Evolutionary conservation across 1,140 invertebrate species (phyloP).

Genomic region (Drosophila repletoides): DNA sequence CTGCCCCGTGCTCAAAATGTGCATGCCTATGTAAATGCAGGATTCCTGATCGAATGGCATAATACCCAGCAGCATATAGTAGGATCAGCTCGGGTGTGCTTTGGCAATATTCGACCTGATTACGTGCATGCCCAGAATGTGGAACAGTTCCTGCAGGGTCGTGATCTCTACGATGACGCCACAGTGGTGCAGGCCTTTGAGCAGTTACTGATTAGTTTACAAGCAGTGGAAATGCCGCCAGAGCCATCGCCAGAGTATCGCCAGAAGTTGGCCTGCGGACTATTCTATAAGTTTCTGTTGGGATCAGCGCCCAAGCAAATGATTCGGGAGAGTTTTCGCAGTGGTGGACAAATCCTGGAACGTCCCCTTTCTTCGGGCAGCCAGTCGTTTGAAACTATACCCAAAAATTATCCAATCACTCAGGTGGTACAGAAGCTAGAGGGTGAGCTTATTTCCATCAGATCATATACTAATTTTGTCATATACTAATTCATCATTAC

Average conservation of each 20-base stretch:
- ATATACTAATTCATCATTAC: too few species aligned
- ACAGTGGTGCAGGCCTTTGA: slow-evolving; percentile 46
- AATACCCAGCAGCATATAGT: slow-evolving; percentile 60
- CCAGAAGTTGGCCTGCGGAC: slow-evolving; percentile 84
- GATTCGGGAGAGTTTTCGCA: slow-evolving; percentile 60
- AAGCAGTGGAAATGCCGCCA: slow-evolving; percentile 83
- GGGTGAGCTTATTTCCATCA: too few species aligned
- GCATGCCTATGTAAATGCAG: slow-evolving; percentile 91
- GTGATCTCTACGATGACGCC: slow-evolving; percentile 82
- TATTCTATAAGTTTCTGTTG: slow-evolving; percentile 89
- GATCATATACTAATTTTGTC: too few species aligned
- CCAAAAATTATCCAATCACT: slow-evolving; percentile 89
- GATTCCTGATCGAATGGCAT: slow-evolving; percentile 85
- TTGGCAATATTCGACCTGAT: slow-evolving; percentile 87
- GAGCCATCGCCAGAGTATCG: slow-evolving; percentile 87
- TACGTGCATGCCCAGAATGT: slow-evolving; percentile 88
- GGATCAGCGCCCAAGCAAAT: slow-evolving; percentile 80
- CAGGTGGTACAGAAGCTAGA: slow-evolving; percentile 90
- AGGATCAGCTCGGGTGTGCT: slow-evolving; percentile 82
- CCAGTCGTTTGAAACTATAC: slow-evolving; percentile 89
- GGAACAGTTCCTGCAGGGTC: slow-evolving; percentile 86
- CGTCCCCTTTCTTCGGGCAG: slow-evolving; percentile 87
- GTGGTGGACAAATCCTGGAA: slow-evolving; percentile 85
- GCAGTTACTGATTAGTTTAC: slow-evolving; percentile 32
- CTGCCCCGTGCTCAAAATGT: slow-evolving; percentile 91